phyloP scores from a whole-genome alignment of 2,797 vertebrate genomes.

The Chloroceryle amazona region DNA sequence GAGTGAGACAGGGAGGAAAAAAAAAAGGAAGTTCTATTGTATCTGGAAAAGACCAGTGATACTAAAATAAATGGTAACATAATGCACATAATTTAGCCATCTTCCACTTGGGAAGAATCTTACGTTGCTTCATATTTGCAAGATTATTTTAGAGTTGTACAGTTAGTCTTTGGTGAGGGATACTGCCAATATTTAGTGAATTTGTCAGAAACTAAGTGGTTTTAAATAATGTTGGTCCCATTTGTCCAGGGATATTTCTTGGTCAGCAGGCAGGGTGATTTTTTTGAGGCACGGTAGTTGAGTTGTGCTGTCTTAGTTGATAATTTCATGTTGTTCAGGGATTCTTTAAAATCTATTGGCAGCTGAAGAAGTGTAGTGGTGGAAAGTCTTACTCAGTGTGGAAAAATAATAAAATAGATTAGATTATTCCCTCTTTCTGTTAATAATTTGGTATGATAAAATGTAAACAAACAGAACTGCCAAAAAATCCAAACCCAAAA shows the following conservation, averaged over 20 bases:
- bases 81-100: rapidly evolving
- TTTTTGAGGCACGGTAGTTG: not conserved
- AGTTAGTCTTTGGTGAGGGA: not conserved
- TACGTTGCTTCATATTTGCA: rapidly evolving
- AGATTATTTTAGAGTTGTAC: not conserved
- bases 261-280: not conserved
- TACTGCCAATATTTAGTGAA: not conserved
- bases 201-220: not conserved
- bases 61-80: not conserved
- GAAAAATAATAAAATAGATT: not conserved
- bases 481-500: not conserved
- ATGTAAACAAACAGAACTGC: not conserved
- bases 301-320: not conserved
- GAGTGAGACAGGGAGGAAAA: not conserved
- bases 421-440: not conserved
- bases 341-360: not conserved
- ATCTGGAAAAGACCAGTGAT: not conserved
- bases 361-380: not conserved
- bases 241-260: not conserved
- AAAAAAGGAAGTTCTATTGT: not conserved
- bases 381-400: not conserved
- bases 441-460: not conserved
- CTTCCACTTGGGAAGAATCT: not conserved
- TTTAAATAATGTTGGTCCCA: not conserved
- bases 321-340: not conserved